Percentiles rank a stretch among this genome's conserved stretches.
phyloP scores from a whole-genome alignment of 2,888 invertebrate species.

The Chironomus tentans region DNA sequence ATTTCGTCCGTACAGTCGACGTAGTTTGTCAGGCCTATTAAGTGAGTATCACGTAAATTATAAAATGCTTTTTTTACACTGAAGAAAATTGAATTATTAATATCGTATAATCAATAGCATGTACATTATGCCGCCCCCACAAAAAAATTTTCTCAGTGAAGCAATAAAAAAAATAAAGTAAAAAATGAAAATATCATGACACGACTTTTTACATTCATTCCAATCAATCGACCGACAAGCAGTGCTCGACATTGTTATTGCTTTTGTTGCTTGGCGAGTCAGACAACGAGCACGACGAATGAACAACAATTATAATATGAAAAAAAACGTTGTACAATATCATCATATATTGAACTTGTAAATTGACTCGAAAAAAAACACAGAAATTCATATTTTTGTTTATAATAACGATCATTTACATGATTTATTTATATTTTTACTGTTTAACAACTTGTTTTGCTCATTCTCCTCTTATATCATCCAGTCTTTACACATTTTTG shows the following conservation, averaged over 20 bases:
- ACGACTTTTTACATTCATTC: constrained; percentile 1
- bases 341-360: not conserved
- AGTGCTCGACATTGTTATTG: not conserved
- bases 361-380: no score
- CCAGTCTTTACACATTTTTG: not conserved
- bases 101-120: no score
- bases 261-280: not conserved
- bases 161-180: no score
- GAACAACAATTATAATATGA: not conserved
- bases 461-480: not conserved
- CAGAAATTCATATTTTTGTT: not conserved
- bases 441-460: constrained; percentile 24
- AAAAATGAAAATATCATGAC: constrained; percentile 7
- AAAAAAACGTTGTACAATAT: not conserved
- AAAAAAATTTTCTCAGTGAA: no score
- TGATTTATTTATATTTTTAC: constrained; percentile 16
- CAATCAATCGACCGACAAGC: constrained; percentile 15
- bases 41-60: not conserved
- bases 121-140: no score
- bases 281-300: not conserved
- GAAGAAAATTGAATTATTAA: no score
- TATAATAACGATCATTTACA: constrained; percentile 23
- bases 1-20: no score
- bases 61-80: not conserved
- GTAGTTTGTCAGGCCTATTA: no score